Evolutionary conservation across 1,140 invertebrate species (phyloP).

Genomic region (Drosophila simulans): DNA sequence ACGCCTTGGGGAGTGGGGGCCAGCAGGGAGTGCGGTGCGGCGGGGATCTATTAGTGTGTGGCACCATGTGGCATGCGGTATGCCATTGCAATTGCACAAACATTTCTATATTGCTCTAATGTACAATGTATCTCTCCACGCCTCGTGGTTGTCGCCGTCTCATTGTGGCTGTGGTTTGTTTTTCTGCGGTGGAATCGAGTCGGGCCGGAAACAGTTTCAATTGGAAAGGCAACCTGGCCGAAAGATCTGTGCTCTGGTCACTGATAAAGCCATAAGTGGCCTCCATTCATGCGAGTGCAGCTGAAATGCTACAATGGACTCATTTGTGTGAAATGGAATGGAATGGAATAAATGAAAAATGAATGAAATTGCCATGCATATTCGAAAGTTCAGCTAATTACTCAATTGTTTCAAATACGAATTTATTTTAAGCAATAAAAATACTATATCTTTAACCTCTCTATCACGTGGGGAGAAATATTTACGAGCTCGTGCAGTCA

Average conservation of each 20-base stretch:
- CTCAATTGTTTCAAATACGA: not conserved
- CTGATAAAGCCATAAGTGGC: conserved; percentile 35
- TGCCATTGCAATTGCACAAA: conserved; percentile 66
- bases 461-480: not conserved
- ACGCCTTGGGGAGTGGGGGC: conserved; percentile 25
- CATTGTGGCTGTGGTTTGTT: conserved; percentile 6
- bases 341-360: conserved; percentile 1
- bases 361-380: not conserved
- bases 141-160: conserved; percentile 16
- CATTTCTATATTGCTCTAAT: conserved; percentile 51
- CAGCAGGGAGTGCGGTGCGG: not conserved
- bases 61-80: conserved; percentile 63
- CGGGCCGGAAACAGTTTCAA: conserved; percentile 43
- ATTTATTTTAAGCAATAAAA: not conserved
- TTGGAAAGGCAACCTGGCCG: conserved; percentile 32
- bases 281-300: conserved; percentile 33
- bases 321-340: conserved; percentile 15
- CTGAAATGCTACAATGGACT: conserved; percentile 18
- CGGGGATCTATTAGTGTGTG: conserved; percentile 16
- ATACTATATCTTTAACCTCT: too few species aligned
- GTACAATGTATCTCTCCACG: conserved; percentile 34
- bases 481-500: not conserved
- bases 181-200: conserved; percentile 11
- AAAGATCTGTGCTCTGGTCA: conserved; percentile 38
- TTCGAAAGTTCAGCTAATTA: too few species aligned